Evolutionary conservation across 2,113 vertebrate species (phyloP), one percentile per base, ranked within the genome.

Genomic region (Coracopsis vasa): DNA sequence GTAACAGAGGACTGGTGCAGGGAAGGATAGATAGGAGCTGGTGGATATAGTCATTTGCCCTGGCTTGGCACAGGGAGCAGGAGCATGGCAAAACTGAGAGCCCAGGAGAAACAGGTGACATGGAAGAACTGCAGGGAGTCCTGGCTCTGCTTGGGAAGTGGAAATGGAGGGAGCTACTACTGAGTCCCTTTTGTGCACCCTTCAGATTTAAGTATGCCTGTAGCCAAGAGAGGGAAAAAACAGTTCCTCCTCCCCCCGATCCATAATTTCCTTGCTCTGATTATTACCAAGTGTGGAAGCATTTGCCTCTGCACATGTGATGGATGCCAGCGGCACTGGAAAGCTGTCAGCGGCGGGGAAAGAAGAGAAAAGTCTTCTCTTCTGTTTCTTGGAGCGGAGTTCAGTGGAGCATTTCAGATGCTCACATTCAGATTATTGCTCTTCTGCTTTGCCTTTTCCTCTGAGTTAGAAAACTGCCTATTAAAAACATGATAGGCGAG

Each of bases 231-330:
- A 5, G 39, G 61, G 73, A 89, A 91, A 42, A 3, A 1, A 2
- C 15, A 5, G 37, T 73, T 95, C 66, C 54, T 90, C 47, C 61
- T 79, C 21, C 81, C 50, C 61, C 41, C 10, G 1, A 11, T 81
- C 87, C n/a, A 12, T 66, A 80, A 25, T 96, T 94, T 95, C 48
- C 53, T 95, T 95, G 85, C 95, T 97, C 89, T 96, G 91, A 88
- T 97, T 94, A 95, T 96, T 97, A 87, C 92, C 93, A 56, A 96
- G 75, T 82, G 93, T 77, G 66, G 81, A 71, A 80, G 80, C 86
- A 51, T 95, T 97, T 96, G 82, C 74, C 86, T 94, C 86, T 93
- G 94, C 45, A 78, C 80, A 71, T 87, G 82, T 92, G 95, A 92
- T 91, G 75, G 88, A 48, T 96, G 90, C 89, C 84, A 92, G 66